A percentile compares a stretch with the other conserved stretches of the same genome.
phyloP scores from a whole-genome alignment of 1,140 invertebrate genomes.

The Diploscapter pachys region DNA sequence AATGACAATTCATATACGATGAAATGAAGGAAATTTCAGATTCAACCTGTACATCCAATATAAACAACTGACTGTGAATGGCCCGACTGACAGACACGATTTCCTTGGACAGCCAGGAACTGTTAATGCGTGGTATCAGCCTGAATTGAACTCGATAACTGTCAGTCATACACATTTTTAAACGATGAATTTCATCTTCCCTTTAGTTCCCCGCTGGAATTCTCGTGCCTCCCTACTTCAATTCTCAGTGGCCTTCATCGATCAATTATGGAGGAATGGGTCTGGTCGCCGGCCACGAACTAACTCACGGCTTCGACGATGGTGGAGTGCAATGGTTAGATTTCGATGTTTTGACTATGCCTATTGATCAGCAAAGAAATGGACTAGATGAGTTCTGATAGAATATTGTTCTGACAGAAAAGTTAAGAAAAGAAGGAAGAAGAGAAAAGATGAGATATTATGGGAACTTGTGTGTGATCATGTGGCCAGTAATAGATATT shows the following conservation, averaged over 20 bases:
- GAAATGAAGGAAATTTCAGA: background rate
- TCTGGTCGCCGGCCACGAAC: conserved; percentile 64
- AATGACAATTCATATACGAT: too few relatives aligned
- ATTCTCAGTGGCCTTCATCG: conserved; percentile 27
- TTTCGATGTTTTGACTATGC: too few relatives aligned
- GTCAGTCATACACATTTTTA: too few relatives aligned
- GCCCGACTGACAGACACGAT: conserved; percentile 25
- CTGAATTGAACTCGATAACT: conserved; percentile 40
- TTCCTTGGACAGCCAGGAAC: conserved; percentile 39
- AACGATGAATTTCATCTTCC: too few relatives aligned
- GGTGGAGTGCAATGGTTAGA: conserved; percentile 45
- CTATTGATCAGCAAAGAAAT: too few relatives aligned
- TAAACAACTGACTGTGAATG: conserved; percentile 28
- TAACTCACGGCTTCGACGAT: conserved; percentile 56
- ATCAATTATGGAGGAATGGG: conserved; percentile 38
- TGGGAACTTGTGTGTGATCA: too few relatives aligned
- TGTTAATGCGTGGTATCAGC: conserved; percentile 43
- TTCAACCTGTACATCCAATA: conserved; percentile 32
- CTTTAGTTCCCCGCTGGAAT: conserved; percentile 36
- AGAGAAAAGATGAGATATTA: too few relatives aligned
- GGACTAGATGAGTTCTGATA: too few relatives aligned
- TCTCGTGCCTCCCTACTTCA: conserved; percentile 30
- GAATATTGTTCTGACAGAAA: too few relatives aligned
- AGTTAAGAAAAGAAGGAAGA: too few relatives aligned
- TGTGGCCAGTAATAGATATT: too few relatives aligned